These are phyloP conservation scores for Spongilla lacustris DNA, from an alignment of 37 sponge, comb jelly and placozoan genomes.

Conservation along the genomic window DNA sequence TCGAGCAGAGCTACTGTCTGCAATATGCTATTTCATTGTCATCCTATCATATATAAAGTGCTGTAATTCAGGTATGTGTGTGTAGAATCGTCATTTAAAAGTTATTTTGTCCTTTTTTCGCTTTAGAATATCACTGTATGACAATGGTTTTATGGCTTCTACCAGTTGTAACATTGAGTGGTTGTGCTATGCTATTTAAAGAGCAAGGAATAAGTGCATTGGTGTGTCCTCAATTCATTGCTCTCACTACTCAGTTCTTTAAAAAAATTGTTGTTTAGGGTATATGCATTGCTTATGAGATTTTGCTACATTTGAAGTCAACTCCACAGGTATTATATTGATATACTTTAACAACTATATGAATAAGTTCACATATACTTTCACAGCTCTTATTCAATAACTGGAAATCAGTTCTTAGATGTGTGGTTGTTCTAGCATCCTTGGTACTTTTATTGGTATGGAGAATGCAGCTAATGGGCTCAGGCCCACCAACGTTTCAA, in stretches of 20 bases:
- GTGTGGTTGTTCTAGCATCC: background rate
- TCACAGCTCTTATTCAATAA: too few species aligned
- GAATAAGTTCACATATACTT: too few species aligned
- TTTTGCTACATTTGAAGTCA: background rate
- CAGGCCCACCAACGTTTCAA: constrained; percentile 71
- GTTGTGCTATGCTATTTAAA: constrained; percentile 74
- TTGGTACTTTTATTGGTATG: constrained; percentile 5
- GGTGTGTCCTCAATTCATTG: constrained; percentile 23
- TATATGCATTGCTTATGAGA: constrained; percentile 52
- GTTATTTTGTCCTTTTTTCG: too few species aligned
- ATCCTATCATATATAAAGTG: constrained; percentile 20
- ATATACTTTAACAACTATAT: too few species aligned
- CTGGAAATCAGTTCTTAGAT: too few species aligned
- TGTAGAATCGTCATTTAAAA: background rate
- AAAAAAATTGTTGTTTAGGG: constrained; percentile 20
- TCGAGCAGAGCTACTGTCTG: constrained; percentile 74
- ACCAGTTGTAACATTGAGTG: constrained; percentile 30
- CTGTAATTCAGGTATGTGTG: constrained; percentile 4
- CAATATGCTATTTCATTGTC: constrained; percentile 59
- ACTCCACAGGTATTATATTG: background rate
- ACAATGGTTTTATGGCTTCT: constrained; percentile 2
- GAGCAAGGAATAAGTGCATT: constrained; percentile 81
- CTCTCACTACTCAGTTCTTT: background rate
- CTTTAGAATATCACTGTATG: too few species aligned
- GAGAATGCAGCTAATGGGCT: constrained; percentile 49